Base-by-base conservation (phyloP, 2,888 invertebrate genomes). In the Andrena praecox region DNA sequence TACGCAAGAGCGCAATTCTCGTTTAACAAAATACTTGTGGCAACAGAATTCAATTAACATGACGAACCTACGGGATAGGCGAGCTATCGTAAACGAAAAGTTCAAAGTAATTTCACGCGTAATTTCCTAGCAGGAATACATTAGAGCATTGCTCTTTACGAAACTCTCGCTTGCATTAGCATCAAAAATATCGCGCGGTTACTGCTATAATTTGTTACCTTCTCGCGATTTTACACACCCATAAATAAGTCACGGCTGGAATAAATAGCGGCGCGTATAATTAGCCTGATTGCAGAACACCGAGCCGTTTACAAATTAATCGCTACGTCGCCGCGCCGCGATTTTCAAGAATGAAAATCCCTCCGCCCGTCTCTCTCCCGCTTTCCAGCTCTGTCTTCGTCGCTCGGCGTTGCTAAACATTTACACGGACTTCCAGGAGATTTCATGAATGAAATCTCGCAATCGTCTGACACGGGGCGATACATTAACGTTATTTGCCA, bases 401-500 rank as follows among this genome's bases (percentile, higher is more conserved):
- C 27, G 3, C 62, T 35, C 63, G 12, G 24, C 72, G 27, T 54
- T 54, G 29, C 56, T 79, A 76, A 70, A 54, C 72, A 35, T 71
- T 72, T 64, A 69, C 69, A 54, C 64, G 63, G 50, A 27, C 54
- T 52, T 62, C 54, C 48, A 29, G 52, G 70, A 76, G 85, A 69
- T 77, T 84, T 82, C 78, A 86, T 86, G 86, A 86, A 90, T 90
- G 85, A 87, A 90, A 87, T 88, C 80, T 75, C 79, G 87, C 81
- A 85, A 86, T 83, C 86, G 84, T 85, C 77, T 67, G 78, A 82
- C 81, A 81, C 79, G 59, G 67, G 59, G 70, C 80, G 84, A 84
- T 84, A 80, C 82, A 88, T 85, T 89, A 89, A 80, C 90, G 87
- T 86, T 90, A 77, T 84, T 69, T 52, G 77, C 76, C 66, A 29